Evolutionary conservation across 2,797 vertebrate species (phyloP).

Genomic region (Eupleurogrammus muticus): DNA sequence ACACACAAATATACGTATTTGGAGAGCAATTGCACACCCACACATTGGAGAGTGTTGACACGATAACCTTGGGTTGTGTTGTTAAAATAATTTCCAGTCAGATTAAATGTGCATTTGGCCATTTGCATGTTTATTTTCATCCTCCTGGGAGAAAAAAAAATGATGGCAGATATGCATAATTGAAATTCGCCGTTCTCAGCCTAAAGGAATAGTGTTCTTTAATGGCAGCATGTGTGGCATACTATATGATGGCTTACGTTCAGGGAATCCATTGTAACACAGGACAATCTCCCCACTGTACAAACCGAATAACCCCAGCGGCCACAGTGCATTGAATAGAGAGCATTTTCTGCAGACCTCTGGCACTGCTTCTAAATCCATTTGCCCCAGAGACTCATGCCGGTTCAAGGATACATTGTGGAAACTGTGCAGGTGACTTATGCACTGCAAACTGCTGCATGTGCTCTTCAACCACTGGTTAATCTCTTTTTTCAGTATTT

Average conservation of each 20-base stretch:
- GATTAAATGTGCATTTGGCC: constrained; percentile 61
- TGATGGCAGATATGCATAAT: constrained; percentile 54
- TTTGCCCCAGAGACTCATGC: constrained; percentile 17
- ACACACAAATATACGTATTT: constrained; percentile 10
- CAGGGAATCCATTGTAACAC: constrained; percentile 60
- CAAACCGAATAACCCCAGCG: constrained; percentile 32
- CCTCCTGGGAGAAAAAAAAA: constrained; percentile 32
- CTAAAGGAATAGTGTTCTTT: constrained; percentile 56
- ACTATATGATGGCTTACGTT: constrained; percentile 58
- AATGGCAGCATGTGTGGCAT: constrained; percentile 66
- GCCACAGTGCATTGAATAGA: constrained; percentile 42
- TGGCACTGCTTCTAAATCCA: constrained; percentile 44
- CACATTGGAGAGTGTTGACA: not conserved
- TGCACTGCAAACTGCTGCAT: not conserved
- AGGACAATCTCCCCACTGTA: constrained; percentile 40
- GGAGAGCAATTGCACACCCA: not conserved
- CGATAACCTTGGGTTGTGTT: constrained; percentile 49
- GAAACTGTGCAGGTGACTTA: constrained; percentile 11
- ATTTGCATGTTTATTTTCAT: constrained; percentile 56
- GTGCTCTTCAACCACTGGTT: not conserved
- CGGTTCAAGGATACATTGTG: constrained; percentile 18
- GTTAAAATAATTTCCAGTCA: constrained; percentile 35
- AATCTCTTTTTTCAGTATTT: not conserved
- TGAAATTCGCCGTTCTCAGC: constrained; percentile 65
- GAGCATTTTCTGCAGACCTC: constrained; percentile 51